phyloP scores from a whole-genome alignment of 2,113 vertebrate species.

The Dicaeum eximium region DNA sequence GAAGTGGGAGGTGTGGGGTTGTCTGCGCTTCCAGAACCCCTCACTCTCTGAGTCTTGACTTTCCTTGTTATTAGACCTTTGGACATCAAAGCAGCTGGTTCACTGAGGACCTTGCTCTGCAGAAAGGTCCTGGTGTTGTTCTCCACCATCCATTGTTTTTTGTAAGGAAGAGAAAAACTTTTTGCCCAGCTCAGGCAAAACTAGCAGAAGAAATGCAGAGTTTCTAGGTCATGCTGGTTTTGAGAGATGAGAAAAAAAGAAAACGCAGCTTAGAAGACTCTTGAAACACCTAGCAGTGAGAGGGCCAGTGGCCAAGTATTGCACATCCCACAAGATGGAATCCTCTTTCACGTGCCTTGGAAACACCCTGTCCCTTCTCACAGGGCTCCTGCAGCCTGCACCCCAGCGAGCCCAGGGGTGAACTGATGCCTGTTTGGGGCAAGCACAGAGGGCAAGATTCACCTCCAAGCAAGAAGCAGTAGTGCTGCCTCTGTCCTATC shows the following conservation, averaged over 20 bases:
- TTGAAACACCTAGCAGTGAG: neutral
- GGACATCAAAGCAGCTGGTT: neutral
- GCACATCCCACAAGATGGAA: neutral
- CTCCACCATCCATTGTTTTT: rapidly evolving
- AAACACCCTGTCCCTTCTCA: neutral
- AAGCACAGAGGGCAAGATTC: neutral
- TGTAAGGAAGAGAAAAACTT: neutral
- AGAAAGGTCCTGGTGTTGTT: neutral
- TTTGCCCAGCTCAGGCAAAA: neutral
- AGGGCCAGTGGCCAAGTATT: neutral
- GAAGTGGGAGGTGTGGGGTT: rapidly evolving
- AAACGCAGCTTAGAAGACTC: neutral
- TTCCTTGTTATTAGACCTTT: neutral
- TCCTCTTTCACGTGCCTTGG: rapidly evolving
- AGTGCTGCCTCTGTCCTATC: neutral
- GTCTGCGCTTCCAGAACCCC: neutral
- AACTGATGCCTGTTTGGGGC: neutral
- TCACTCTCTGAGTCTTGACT: neutral
- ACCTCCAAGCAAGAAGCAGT: neutral
- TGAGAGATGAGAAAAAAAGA: neutral
- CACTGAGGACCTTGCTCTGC: neutral
- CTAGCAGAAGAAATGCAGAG: neutral
- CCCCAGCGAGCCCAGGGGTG: rapidly evolving
- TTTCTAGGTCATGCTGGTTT: slow-evolving; percentile 5
- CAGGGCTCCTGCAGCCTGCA: neutral